Percentiles rank a stretch among this genome's conserved stretches.
Evolutionary conservation across 30 jellyfish, hydroid and myxozoan genomes (phyloP).

Genomic region (Sanderia malayensis): DNA sequence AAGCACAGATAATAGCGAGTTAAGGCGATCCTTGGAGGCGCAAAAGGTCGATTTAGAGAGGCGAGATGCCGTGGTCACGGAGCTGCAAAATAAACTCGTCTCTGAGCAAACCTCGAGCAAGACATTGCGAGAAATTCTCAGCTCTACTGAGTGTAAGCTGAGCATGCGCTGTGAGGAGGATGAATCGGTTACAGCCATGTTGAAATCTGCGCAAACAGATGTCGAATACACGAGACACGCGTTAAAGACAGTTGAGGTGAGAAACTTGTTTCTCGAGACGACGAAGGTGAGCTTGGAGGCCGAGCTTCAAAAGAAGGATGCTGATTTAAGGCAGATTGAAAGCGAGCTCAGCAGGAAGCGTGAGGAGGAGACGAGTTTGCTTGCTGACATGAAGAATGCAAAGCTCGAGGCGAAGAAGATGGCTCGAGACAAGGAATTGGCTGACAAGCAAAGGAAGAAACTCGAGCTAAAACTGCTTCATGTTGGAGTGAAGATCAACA

Average conservation of each 20-base stretch:
- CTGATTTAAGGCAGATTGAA: background rate
- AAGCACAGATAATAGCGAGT: background rate
- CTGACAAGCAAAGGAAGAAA: background rate
- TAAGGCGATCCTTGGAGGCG: background rate
- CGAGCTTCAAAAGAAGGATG: background rate
- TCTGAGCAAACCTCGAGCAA: background rate
- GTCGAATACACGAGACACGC: background rate
- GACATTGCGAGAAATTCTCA: background rate
- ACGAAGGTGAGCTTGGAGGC: background rate
- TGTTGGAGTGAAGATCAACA: background rate
- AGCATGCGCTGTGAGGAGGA: background rate
- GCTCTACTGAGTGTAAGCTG: background rate
- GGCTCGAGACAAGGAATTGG: background rate
- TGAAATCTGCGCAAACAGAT: background rate
- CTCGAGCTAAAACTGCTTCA: background rate
- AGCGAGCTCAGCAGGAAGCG: background rate
- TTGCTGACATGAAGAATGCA: background rate
- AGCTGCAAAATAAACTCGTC: background rate
- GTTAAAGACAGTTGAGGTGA: background rate
- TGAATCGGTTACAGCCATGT: background rate
- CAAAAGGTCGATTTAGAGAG: background rate
- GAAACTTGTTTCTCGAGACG: background rate
- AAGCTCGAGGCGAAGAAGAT: background rate
- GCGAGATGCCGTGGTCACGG: background rate
- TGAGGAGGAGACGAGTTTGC: background rate